Evolutionary conservation across 2,888 invertebrate species (phyloP).

Genomic region (Coelopa pilipes): DNA sequence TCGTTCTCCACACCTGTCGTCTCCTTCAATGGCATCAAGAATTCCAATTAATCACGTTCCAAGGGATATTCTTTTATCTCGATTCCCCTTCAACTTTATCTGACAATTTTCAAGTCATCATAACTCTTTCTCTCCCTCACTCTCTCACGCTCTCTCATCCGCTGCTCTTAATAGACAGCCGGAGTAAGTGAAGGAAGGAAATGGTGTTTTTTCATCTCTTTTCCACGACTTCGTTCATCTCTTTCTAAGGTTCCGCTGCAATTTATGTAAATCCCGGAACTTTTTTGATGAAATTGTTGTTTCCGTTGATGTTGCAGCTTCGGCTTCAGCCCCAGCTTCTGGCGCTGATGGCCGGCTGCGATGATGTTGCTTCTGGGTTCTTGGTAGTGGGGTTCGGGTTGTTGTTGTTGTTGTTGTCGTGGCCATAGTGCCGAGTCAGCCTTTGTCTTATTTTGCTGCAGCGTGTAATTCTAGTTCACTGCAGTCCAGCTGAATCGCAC

Average conservation of each 20-base stretch:
- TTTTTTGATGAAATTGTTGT: slow-evolving; percentile 29
- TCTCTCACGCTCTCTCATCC: not conserved
- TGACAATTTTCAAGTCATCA: slow-evolving; percentile 20
- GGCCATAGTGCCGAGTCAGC: slow-evolving; percentile 30
- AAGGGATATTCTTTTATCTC: not conserved
- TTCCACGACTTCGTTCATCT: not conserved
- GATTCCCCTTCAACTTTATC: slow-evolving; percentile 1
- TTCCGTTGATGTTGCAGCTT: slow-evolving; percentile 6
- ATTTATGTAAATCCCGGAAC: slow-evolving; percentile 31
- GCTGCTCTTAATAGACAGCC: not conserved
- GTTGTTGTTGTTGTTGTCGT: not conserved
- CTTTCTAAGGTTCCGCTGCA: slow-evolving; percentile 4
- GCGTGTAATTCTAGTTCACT: slow-evolving; percentile 36
- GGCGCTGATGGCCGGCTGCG: no score
- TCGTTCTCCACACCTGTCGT: no score
- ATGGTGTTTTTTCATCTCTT: slow-evolving; percentile 8
- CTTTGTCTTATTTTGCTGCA: slow-evolving; percentile 37
- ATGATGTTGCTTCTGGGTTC: not conserved
- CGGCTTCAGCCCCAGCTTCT: no score
- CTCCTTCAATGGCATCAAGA: not conserved
- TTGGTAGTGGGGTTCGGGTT: not conserved
- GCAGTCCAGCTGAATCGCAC: slow-evolving; percentile 18
- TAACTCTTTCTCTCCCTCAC: not conserved
- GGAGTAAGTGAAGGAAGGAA: not conserved
- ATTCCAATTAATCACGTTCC: slow-evolving; percentile 30